Base-by-base conservation (phyloP, 2,888 invertebrate species). In the Margaritifera margaritifera region DNA sequence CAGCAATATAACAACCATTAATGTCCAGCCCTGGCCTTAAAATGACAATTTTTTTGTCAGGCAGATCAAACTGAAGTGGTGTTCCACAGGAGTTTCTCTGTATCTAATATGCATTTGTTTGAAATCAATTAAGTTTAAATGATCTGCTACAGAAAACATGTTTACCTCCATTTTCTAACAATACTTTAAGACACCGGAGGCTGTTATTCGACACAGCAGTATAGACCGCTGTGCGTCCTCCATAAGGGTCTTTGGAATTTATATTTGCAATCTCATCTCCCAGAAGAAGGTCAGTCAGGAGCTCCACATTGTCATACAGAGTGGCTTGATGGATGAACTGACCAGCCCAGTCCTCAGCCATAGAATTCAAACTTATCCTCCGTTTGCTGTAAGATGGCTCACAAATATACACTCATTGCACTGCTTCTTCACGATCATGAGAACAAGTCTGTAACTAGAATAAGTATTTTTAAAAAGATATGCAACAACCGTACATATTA, bases 151-250 rank as follows among this genome's bases (percentile, higher is more conserved):
- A 1, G 19, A 51, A 27, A 62, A n/a, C 56, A 19, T 31, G 63
- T 69, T 61, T 75, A 87, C 89, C 88, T 77, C 86, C 87, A 78
- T 82, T 70, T 58, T 85, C 77, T 50, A 89, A 75, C 52, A 89
- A 81, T 20, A 86, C 58, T 42, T 83, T 74, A 6, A 86, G 79
- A 73, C 87, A 88, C 66, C 84, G 80, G 42, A 81, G 66, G 67
- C 86, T 86, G 73, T 86, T 86, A 75, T 88, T 88, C 8, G 87
- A 86, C n/a, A 88, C 88, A 42, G 87, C 83, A 6, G 87, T 88
- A 72, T 87, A 88, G 20, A 87, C 79, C 11, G 87, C 82, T 19
- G 87, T 89, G 4, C 88, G 68, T n/a, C 86, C 87, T 66, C 79
- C 83, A 42, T 42, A 11, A n/a, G 73, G 67, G 74, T 89, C 88